Evolutionary conservation across 2,797 vertebrate genomes (phyloP).

Genomic region (Melopsittacus undulatus): DNA sequence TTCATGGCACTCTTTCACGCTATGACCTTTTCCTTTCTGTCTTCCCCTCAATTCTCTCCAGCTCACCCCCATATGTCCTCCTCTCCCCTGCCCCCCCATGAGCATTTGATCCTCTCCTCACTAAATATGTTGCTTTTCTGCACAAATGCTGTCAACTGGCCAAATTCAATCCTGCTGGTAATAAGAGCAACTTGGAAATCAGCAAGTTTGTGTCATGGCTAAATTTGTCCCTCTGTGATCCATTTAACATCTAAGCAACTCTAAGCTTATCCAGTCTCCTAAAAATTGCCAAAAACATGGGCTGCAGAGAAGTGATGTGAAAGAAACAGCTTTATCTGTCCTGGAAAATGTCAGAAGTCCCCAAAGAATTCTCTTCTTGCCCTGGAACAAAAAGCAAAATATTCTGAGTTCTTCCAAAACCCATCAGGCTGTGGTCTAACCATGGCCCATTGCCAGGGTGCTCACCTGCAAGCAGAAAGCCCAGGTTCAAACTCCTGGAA

Average conservation of each 20-base stretch:
- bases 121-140: conserved; percentile 18
- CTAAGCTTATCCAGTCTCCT: background rate
- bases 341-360: background rate
- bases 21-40: conserved; percentile 56
- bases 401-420: background rate
- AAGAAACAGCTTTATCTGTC: background rate
- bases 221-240: background rate
- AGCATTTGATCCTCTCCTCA: conserved; percentile 1
- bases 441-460: background rate
- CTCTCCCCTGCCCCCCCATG: background rate
- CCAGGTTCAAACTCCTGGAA: conserved; percentile 25
- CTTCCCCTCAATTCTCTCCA: conserved; percentile 3
- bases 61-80: conserved; percentile 35
- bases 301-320: background rate
- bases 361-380: background rate
- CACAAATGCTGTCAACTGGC: conserved; percentile 1
- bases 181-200: conserved; percentile 20
- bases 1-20: conserved; percentile 60
- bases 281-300: background rate
- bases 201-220: conserved; percentile 15
- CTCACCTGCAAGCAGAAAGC: background rate
- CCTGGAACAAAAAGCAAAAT: background rate
- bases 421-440: rapidly evolving
- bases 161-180: conserved; percentile 39
- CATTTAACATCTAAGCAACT: background rate